A percentile compares a stretch with the other conserved stretches of the same genome.
phyloP scores from a whole-genome alignment of 2,888 invertebrate species.

The Oligia fasciuncula region DNA sequence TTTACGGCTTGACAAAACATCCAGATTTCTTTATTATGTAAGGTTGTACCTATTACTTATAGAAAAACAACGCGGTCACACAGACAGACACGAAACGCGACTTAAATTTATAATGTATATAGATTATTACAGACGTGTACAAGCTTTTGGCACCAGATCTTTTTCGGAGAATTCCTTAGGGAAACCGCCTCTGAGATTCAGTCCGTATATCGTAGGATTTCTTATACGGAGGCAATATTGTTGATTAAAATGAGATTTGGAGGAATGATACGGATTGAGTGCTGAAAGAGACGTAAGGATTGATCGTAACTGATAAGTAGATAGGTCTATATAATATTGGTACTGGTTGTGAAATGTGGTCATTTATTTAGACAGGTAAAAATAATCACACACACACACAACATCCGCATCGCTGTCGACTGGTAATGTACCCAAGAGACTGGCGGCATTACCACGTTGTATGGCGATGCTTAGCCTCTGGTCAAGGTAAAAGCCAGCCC shows the following conservation, averaged over 20 bases:
- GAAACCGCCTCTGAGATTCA: constrained; percentile 28
- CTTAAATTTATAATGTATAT: no score
- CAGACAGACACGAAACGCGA: not conserved
- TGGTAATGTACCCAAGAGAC: no score
- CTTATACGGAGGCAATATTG: constrained; percentile 21
- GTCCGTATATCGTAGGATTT: constrained; percentile 27
- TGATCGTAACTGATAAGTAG: constrained; percentile 11
- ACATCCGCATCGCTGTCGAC: no score
- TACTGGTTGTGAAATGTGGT: no score
- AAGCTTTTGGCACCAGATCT: constrained; percentile 38
- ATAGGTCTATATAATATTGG: not conserved
- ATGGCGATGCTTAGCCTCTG: no score
- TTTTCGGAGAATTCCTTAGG: constrained; percentile 42
- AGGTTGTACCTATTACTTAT: not conserved
- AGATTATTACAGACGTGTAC: not conserved
- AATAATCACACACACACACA: no score
- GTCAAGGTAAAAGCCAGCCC: no score
- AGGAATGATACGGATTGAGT: constrained; percentile 24
- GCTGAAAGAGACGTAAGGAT: constrained; percentile 8
- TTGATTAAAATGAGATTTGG: constrained; percentile 50
- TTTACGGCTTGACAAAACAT: not conserved
- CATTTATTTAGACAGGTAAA: no score
- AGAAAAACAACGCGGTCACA: not conserved
- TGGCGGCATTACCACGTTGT: no score
- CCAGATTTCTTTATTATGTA: not conserved